These are phyloP conservation scores for Anadara kagoshimensis DNA, from an alignment of 1,140 invertebrate genomes.

Conservation along the genomic window DNA sequence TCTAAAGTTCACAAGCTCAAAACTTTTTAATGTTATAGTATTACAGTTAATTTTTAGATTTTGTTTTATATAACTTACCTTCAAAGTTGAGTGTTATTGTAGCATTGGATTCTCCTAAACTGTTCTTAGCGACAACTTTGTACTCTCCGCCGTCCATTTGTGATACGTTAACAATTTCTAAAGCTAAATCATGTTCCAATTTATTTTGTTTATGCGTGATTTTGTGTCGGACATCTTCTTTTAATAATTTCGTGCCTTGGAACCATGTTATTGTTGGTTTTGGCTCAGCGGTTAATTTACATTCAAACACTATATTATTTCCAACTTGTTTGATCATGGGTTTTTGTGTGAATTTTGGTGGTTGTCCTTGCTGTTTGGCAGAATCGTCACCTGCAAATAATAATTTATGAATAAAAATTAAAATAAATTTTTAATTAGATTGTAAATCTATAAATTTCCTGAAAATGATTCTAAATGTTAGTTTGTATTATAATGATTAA, in stretches of 20 bases:
- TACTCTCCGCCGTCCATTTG: constrained; percentile 97
- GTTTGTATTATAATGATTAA: no score
- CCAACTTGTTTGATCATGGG: constrained; percentile 90
- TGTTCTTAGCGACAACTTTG: constrained; percentile 97
- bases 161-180: constrained; percentile 95
- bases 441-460: not conserved
- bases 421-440: not conserved
- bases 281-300: constrained; percentile 95
- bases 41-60: not conserved
- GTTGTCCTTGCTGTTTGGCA: constrained; percentile 79
- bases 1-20: no score
- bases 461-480: no score
- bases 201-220: constrained; percentile 86
- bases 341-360: constrained; percentile 96
- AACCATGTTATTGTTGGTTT: constrained; percentile 93
- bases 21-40: not conserved
- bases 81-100: constrained; percentile 99
- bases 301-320: constrained; percentile 96
- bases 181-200: constrained; percentile 85
- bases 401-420: not conserved
- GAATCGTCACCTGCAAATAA: constrained; percentile 30
- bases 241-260: constrained; percentile 91
- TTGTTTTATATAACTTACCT: constrained; percentile 54
- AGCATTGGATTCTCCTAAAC: constrained; percentile 96
- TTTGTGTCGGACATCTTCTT: constrained; percentile 94